phyloP scores from a whole-genome alignment of 2,888 invertebrate species.

The Melikaiella ostensackeni region DNA sequence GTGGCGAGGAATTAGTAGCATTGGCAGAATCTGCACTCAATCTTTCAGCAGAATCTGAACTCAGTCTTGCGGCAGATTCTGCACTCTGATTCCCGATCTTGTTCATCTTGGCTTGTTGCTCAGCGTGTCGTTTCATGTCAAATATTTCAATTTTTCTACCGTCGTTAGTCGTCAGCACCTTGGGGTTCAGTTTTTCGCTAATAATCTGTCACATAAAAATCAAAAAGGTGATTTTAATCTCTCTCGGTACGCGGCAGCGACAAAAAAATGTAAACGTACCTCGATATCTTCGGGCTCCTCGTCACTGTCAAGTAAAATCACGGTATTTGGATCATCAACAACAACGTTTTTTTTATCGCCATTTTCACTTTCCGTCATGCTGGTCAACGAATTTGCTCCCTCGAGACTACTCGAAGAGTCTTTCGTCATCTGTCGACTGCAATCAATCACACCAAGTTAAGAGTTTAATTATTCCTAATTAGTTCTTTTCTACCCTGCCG shows the following conservation, averaged over 20 bases:
- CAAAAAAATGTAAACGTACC: constrained; percentile 22
- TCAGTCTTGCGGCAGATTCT: background rate
- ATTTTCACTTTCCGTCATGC: constrained; percentile 20
- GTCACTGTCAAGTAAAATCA: constrained; percentile 40
- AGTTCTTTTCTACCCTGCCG: constrained; percentile 11
- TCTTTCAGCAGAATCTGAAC: background rate
- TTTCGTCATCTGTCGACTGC: constrained; percentile 33
- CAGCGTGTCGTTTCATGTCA: background rate
- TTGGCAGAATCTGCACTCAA: background rate
- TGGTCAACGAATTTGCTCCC: constrained; percentile 25
- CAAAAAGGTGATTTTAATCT: constrained; percentile 13
- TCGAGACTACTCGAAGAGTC: constrained; percentile 36
- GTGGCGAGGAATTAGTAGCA: background rate
- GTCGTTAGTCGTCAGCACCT: constrained; percentile 17
- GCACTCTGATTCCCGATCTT: background rate
- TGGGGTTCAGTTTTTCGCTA: constrained; percentile 33
- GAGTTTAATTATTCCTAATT: constrained; percentile 28
- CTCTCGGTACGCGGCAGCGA: constrained; percentile 7
- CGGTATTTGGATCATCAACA: constrained; percentile 1
- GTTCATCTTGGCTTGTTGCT: background rate
- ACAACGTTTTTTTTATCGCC: constrained; percentile 20
- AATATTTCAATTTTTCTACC: constrained; percentile 35
- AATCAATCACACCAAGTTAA: constrained; percentile 37
- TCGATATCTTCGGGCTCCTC: constrained; percentile 48
- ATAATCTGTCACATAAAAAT: constrained; percentile 33